phyloP scores from a whole-genome alignment of 23 tunicate species.

The Oikopleura vanhoeffeni region DNA sequence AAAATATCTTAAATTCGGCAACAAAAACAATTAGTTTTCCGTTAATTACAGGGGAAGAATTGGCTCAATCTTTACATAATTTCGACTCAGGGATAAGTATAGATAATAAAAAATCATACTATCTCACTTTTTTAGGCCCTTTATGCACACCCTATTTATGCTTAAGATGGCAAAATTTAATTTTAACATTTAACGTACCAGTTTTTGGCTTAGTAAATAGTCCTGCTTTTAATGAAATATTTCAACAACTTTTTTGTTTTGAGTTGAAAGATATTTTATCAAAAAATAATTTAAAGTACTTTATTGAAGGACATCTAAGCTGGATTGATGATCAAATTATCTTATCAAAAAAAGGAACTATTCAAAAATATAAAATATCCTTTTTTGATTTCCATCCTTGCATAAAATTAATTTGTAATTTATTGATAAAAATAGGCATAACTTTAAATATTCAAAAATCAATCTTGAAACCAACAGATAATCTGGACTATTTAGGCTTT shows the following conservation, averaged over 20 bases:
- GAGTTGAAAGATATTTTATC: background rate
- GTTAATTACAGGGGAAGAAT: background rate
- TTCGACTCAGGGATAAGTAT: background rate
- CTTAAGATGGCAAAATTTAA: background rate
- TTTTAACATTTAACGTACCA: background rate
- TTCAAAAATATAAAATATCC: background rate
- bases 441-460: background rate
- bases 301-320: background rate
- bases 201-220: background rate
- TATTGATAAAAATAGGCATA: background rate
- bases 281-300: background rate
- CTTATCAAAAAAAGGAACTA: background rate
- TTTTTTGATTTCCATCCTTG: background rate
- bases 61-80: background rate
- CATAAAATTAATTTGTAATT: background rate
- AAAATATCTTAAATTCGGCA: background rate
- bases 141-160: background rate
- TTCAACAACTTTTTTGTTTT: background rate
- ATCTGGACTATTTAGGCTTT: background rate
- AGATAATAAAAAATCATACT: background rate
- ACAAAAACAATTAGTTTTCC: background rate
- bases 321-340: background rate
- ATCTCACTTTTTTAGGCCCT: background rate
- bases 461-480: background rate
- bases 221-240: background rate